These are phyloP conservation scores for Calephelis nemesis DNA, from an alignment of 1,140 invertebrate species.

Conservation along the genomic window DNA sequence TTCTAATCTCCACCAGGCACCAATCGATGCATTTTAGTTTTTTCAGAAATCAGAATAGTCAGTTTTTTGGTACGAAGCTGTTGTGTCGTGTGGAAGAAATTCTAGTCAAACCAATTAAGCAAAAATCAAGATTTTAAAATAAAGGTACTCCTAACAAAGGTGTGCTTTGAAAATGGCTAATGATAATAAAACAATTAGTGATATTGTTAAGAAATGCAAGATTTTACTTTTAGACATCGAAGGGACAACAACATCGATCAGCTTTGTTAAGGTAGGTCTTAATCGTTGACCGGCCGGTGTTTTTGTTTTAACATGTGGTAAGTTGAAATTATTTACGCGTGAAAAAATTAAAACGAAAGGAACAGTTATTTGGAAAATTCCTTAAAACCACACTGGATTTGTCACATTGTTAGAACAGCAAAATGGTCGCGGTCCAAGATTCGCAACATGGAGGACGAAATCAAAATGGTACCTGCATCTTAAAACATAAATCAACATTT, in stretches of 20 bases:
- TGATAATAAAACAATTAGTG: conserved; percentile 64
- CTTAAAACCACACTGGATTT: background rate
- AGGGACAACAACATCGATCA: conserved; percentile 77
- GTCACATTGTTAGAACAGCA: conserved; percentile 36
- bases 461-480: conserved; percentile 70
- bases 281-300: conserved; percentile 73
- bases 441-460: conserved; percentile 76
- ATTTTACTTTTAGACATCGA: conserved; percentile 75
- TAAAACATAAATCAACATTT: background rate
- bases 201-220: conserved; percentile 73
- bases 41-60: conserved; percentile 56
- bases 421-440: conserved; percentile 68
- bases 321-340: conserved; percentile 30
- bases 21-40: conserved; percentile 66
- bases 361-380: background rate
- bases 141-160: conserved; percentile 54
- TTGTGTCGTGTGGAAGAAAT: conserved; percentile 63
- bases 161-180: conserved; percentile 64
- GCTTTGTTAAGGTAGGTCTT: conserved; percentile 78
- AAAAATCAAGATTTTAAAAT: conserved; percentile 34
- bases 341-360: background rate
- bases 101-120: conserved; percentile 66
- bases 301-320: conserved; percentile 61
- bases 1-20: conserved; percentile 26
- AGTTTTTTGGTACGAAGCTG: conserved; percentile 52